A percentile compares a stretch with the other conserved stretches of the same genome.
Conservation (phyloP, 64 coral and sea anemone species). For the Platygyra sinensis region DNA sequence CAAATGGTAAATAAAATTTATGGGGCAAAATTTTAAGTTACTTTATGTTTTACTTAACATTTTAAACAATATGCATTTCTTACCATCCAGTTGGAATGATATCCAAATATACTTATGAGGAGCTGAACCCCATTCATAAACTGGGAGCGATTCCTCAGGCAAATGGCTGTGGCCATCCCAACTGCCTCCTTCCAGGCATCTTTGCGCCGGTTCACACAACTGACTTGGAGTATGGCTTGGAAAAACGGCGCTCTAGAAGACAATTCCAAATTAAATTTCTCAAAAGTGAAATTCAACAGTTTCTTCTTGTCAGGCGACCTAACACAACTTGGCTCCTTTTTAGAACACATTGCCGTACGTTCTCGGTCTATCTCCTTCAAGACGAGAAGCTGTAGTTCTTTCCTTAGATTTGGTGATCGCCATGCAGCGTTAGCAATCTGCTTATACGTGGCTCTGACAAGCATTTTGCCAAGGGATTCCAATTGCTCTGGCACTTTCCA, state of each 20-base stretch:
- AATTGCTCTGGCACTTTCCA: constrained; percentile 56
- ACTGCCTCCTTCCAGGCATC: too few relatives aligned
- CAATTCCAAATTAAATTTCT: constrained; percentile 14
- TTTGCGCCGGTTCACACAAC: constrained; percentile 14
- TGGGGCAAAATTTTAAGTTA: too few relatives aligned
- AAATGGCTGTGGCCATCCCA: constrained; percentile 31
- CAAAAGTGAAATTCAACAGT: constrained; percentile 43
- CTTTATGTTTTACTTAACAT: too few relatives aligned
- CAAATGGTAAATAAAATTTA: too few relatives aligned
- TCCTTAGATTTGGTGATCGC: neutral
- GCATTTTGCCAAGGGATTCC: constrained; percentile 68
- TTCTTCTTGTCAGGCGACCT: constrained; percentile 24
- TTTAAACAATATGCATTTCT: neutral
- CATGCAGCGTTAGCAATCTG: constrained; percentile 64
- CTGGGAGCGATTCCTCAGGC: constrained; percentile 21
- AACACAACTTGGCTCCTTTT: constrained; percentile 42
- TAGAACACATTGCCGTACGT: neutral
- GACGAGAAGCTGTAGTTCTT: constrained; percentile 34
- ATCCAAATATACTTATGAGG: constrained; percentile 21
- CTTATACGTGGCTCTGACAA: constrained; percentile 69
- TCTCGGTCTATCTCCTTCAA: constrained; percentile 61
- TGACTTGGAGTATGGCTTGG: constrained; percentile 11
- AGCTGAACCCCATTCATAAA: constrained; percentile 56
- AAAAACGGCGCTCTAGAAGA: constrained; percentile 25
- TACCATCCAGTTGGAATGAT: constrained; percentile 60